Evolutionary conservation across 2,888 invertebrate genomes (phyloP).

Genomic region (Plebejus melissa): DNA sequence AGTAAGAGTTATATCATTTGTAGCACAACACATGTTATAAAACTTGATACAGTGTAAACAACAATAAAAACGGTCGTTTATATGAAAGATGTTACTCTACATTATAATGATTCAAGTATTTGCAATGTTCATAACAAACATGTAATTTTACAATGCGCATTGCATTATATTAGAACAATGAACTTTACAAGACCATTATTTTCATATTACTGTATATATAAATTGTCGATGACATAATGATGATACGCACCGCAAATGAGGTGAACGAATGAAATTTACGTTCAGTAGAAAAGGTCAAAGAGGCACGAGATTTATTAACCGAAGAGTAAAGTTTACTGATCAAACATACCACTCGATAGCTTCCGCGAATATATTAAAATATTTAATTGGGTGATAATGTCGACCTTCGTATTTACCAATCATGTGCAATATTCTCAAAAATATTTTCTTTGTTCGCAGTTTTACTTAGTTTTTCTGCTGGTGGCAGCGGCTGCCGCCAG

Average conservation of each 20-base stretch:
- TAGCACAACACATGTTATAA: neutral
- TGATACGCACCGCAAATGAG: neutral
- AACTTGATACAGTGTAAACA: neutral
- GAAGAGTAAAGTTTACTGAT: neutral
- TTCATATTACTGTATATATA: slow-evolving; percentile 6
- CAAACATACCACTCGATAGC: neutral
- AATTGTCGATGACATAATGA: neutral
- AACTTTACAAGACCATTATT: neutral
- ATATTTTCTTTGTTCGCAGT: slow-evolving; percentile 65
- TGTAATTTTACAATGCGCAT: neutral
- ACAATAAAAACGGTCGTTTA: neutral
- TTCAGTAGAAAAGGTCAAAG: neutral
- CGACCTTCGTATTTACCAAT: neutral
- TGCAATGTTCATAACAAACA: neutral
- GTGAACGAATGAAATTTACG: neutral
- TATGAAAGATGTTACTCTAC: neutral
- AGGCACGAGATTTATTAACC: slow-evolving; percentile 3
- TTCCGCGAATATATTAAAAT: neutral
- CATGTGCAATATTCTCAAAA: neutral
- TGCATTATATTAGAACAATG: neutral
- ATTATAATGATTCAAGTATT: neutral
- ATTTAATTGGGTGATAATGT: neutral
- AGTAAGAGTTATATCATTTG: slow-evolving; percentile 3
- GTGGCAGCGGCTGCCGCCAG: slow-evolving; percentile 85
- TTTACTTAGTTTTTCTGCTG: slow-evolving; percentile 87